phyloP scores from a whole-genome alignment of 2,113 vertebrate genomes.

The Formicarius rufipectus region DNA sequence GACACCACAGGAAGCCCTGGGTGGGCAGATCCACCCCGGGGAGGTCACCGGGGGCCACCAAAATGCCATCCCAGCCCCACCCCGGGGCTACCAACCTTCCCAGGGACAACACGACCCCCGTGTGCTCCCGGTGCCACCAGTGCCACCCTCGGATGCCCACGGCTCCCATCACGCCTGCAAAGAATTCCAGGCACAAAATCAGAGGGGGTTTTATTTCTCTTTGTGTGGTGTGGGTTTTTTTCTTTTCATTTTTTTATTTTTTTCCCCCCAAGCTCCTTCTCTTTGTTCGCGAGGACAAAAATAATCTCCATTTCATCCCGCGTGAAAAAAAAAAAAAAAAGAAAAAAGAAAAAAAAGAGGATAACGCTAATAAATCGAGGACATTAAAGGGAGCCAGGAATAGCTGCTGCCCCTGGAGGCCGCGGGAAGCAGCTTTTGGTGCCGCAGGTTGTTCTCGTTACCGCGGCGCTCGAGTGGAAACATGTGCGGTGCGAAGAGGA shows the following conservation, averaged over 20 bases:
- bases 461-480: constrained; percentile 45
- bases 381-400: constrained; percentile 34
- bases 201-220: not conserved
- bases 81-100: not conserved
- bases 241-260: too few species aligned
- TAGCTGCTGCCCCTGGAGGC: not conserved
- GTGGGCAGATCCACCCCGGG: not conserved
- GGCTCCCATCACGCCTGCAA: not conserved
- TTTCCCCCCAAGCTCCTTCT: not conserved
- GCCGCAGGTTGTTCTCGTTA: constrained; percentile 65
- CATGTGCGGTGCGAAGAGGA: constrained; percentile 52
- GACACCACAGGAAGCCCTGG: fast-evolving
- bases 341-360: not conserved
- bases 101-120: not conserved
- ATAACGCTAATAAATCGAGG: not conserved
- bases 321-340: not conserved
- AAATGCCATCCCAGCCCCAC: not conserved
- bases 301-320: not conserved
- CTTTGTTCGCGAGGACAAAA: not conserved
- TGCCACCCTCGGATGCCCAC: not conserved
- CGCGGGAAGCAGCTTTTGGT: constrained; percentile 22
- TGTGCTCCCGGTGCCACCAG: not conserved
- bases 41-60: fast-evolving
- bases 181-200: not conserved
- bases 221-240: too few species aligned